Evolutionary conservation across 2,888 invertebrate genomes (phyloP), one percentile per base, ranked within the genome.

Genomic region (Cantharis rufa): DNA sequence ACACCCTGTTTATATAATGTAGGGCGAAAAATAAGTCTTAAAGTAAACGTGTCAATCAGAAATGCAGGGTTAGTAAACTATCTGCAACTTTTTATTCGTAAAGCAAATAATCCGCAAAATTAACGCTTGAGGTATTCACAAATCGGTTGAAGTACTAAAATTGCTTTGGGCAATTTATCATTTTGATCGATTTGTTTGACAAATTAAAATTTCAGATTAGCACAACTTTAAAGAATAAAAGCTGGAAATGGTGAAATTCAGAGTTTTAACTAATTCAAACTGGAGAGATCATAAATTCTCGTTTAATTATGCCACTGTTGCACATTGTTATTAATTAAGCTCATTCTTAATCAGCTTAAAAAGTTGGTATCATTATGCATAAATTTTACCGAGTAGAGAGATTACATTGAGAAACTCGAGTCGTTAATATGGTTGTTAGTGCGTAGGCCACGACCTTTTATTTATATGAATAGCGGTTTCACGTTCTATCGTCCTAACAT

Each of bases 361-460:
- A 66, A 66, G 24, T 66, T 48, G 48, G 48, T 48, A 48, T 48
- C 48, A 48, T 48, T 48, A 21, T 66, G 64, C 64, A 66, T 66
- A n/a, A 18, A 24, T 66, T 66, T 66, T 66, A 24, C 64, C 21
- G 21, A 15, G n/a, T 16, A 66, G 24, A 66, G 64, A 21, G 64
- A 66, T 16, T 21, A 24, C 21, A 75, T 71, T 32, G 71, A 62
- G 16, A 21, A 75, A 75, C 61, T 75, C 71, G 64, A 74, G 74
- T 69, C 71, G 68, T 75, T 75, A 71, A 69, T 74, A 69, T 69
- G 68, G 68, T 68, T 75, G 64, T 70, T 75, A 70, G 71, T 71
- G 75, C 71, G 69, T 69, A 28, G 71, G 27, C 75, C 68, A 71
- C 62, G 69, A 75, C 71, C 75, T 71, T 71, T 70, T 69, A 75